Evolutionary conservation across 2,888 invertebrate species (phyloP).

Genomic region (Leptopterna dolabrata): DNA sequence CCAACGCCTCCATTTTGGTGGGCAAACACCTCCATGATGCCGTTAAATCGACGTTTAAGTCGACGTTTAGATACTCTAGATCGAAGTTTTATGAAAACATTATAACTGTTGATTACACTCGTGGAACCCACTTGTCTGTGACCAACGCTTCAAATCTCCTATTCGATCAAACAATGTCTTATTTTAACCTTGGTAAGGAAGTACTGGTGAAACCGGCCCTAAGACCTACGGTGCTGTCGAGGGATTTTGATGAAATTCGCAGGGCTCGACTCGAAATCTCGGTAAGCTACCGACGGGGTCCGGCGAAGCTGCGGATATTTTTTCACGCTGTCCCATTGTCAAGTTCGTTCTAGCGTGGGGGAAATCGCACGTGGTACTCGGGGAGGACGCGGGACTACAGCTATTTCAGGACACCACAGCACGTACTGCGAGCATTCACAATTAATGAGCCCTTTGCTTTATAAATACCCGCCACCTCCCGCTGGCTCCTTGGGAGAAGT

Average conservation of each 20-base stretch:
- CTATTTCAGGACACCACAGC: not conserved
- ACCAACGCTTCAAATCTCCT: too few species aligned
- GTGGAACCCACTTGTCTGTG: too few species aligned
- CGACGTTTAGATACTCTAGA: too few species aligned
- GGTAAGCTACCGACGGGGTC: not conserved
- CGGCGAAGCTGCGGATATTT: not conserved
- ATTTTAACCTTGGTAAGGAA: too few species aligned
- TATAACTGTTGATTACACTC: too few species aligned
- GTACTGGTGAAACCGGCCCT: too few species aligned
- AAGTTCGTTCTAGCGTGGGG: not conserved
- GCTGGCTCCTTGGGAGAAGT: not conserved
- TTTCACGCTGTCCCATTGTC: not conserved
- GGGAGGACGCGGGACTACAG: not conserved
- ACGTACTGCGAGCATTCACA: constrained; percentile 7
- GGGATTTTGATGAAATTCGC: not conserved
- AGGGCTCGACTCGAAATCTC: not conserved
- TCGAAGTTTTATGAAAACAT: too few species aligned
- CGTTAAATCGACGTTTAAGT: too few species aligned
- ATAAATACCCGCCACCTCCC: not conserved
- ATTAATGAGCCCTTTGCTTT: not conserved
- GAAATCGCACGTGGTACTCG: not conserved
- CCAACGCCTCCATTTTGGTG: too few species aligned
- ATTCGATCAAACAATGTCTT: too few species aligned
- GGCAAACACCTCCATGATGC: too few species aligned
- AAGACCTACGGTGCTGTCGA: too few species aligned